Evolutionary conservation across 2,888 invertebrate species (phyloP), one percentile per base, ranked within the genome.

Genomic region (Portevinia maculata): DNA sequence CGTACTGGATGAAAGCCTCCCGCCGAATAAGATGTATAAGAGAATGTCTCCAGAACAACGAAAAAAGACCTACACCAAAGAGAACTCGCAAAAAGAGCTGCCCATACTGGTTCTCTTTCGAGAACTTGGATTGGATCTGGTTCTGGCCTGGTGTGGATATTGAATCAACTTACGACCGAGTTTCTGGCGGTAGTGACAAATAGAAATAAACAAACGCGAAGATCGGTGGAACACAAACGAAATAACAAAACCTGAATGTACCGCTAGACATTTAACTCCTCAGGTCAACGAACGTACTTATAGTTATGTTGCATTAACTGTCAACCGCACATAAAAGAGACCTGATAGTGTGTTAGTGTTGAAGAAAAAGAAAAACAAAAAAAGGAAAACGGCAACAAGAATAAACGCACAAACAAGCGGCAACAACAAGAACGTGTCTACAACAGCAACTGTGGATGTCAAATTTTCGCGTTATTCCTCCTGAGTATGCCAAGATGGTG

Each of bases 261-360:
- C 86, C 86, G 86, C 86, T 86, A 86, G 73, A 70, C 84, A 79
- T 85, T 85, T 85, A 85, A 81, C 84, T 85, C 81, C 79, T 50
- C 15, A 13, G 87, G 86, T 87, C 87, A 87, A 87, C 87, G 87
- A 87, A 87, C 87, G 87, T 87, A 86, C 87, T 86, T 86, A 83
- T 70, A 81, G 81, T 70, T 84, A 74, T 79, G 69, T 44, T 84
- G 79, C 79, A 79, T 69, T 84, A 75, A 79, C 79, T 79, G 74
- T 79, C 74, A 79, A 74, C 70, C 62, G 32, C 60, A 70, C 69
- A 64, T 69, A 74, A 71, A 21, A 39, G 50, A 70, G 70, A 55
- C 3, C 44, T 55, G 53, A 41, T 60, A 34, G 60, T 75, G 48
- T 39, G 64, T 21, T 37, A 13, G 79, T 30, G 48, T 6, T 15